Percentiles rank a stretch among this genome's conserved stretches.
These are phyloP conservation scores for Mustelus asterias DNA, from an alignment of 2,113 vertebrate species.

Conservation along the genomic window DNA sequence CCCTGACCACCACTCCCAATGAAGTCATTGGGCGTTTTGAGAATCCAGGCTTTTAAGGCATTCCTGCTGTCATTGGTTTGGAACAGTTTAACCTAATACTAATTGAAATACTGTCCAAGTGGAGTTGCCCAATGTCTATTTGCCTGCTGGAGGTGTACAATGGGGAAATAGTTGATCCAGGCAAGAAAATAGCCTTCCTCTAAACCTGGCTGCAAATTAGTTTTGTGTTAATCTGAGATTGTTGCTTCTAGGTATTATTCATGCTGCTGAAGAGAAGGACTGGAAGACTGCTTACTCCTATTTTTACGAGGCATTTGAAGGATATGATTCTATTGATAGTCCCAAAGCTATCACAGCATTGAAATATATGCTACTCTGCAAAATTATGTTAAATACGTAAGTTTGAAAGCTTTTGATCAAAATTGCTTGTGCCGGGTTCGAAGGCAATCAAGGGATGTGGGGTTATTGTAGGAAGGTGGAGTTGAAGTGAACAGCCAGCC, in stretches of 20 bases:
- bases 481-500: neutral
- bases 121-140: neutral
- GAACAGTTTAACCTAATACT: neutral
- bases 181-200: neutral
- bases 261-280: constrained; percentile 97
- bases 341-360: constrained; percentile 90
- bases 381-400: constrained; percentile 94
- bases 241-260: constrained; percentile 78
- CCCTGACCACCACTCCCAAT: too few relatives aligned
- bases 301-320: constrained; percentile 97
- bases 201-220: neutral
- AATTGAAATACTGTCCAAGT: neutral
- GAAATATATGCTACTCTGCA: constrained; percentile 99
- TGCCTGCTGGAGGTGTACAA: neutral
- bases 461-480: neutral
- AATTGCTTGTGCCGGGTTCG: neutral
- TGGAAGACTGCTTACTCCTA: constrained; percentile 99
- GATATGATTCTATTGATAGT: constrained; percentile 92
- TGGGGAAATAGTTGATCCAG: too few relatives aligned
- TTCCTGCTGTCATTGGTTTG: neutral
- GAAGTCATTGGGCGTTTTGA: neutral
- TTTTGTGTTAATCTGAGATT: neutral
- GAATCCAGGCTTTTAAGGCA: neutral
- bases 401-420: constrained; percentile 45
- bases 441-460: neutral